Percentiles rank a stretch among this genome's conserved stretches.
These are phyloP conservation scores for Osmerus mordax DNA, from an alignment of 2,113 vertebrate genomes.

Conservation along the genomic window DNA sequence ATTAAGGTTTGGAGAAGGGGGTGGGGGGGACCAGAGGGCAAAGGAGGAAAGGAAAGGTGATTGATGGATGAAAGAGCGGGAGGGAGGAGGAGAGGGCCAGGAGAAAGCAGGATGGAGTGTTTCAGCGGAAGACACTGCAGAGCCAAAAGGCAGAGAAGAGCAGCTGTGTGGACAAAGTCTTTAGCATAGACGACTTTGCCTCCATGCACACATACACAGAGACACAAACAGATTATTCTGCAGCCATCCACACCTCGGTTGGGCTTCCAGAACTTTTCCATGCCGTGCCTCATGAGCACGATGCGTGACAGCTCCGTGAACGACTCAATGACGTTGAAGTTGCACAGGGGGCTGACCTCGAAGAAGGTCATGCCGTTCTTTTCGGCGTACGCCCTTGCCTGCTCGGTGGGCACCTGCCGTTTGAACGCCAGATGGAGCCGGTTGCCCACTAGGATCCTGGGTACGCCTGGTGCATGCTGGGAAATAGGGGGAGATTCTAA, in stretches of 20 bases:
- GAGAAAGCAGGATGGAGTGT: not conserved
- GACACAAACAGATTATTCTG: not conserved
- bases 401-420: conserved; percentile 93
- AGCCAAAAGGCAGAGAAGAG: not conserved
- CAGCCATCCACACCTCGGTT: conserved; percentile 82
- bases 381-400: conserved; percentile 92
- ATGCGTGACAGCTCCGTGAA: conserved; percentile 97
- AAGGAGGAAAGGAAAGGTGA: not conserved
- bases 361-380: conserved; percentile 99
- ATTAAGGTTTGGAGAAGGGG: not conserved
- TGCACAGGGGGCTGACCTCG: conserved; percentile 96
- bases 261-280: conserved; percentile 99
- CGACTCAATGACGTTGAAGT: conserved; percentile 98
- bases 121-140: too few relatives aligned
- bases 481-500: not conserved
- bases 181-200: too few relatives aligned
- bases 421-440: conserved; percentile 96
- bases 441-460: conserved; percentile 95
- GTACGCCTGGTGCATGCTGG: conserved; percentile 94
- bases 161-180: too few relatives aligned
- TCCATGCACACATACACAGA: not conserved
- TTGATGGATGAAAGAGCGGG: not conserved
- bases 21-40: not conserved
- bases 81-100: not conserved
- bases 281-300: conserved; percentile 97